Evolutionary conservation across 1,140 invertebrate genomes (phyloP), one percentile per base, ranked within the genome.

Genomic region (Ceratina australensis): DNA sequence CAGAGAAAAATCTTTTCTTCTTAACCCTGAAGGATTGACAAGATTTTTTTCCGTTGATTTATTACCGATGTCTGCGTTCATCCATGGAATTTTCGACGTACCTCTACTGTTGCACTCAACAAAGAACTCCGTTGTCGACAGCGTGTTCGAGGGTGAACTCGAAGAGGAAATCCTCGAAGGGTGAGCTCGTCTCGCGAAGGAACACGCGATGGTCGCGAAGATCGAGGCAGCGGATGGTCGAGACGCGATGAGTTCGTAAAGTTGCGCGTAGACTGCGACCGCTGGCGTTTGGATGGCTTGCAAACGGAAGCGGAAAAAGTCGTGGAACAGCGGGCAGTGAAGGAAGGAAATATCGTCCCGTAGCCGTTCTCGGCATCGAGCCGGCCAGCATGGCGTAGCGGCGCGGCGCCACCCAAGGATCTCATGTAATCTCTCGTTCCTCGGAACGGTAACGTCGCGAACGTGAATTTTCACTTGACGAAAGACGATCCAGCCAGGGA

Each of bases 301-400:
- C 86, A 92, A 90, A 87, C 87, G 90, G 79, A 91, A 91, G 79
- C 90, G 91, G 49, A 92, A 92, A 91, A 92, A 90, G 90, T 72
- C 50, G 64, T 54, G 68, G 54, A 50, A 64, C 72, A 68, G 57
- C 52, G 71, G n/a, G 33, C 7, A 42, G 60, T 78, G 61, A 80
- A 78, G 33, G 22, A 72, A 67, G 56, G 18, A 42, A 42, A 42
- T 42, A 42, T 42, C 33, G 10, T 18, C 2, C n/a, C 28, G 56
- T 49, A 60, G 28, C 52, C 49, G 26, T 24, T 42, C 5, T 13
- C 67, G 74, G 56, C 73, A 52, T 66, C 64, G 74, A 66, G 81
- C 81, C 73, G 49, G 56, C 59, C 78, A 81, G 24, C 24, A 85
- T 85, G 83, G 75, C 83, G 79, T 85, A 84, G 71, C 82, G 66